phyloP scores from a whole-genome alignment of 2,888 invertebrate genomes.

The Cerastis leucographa region DNA sequence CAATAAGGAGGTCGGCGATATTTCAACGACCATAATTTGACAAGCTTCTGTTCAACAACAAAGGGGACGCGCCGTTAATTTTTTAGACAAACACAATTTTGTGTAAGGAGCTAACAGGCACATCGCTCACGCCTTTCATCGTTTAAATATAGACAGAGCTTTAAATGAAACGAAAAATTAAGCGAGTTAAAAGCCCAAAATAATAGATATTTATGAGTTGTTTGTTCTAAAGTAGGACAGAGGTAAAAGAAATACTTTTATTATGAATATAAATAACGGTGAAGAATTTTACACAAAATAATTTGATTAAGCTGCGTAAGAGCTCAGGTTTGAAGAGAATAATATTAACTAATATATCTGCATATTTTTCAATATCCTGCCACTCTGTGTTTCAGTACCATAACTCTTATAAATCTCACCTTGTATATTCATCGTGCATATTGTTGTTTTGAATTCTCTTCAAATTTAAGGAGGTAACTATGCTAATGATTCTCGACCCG shows the following conservation, averaged over 20 bases:
- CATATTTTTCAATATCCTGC: neutral
- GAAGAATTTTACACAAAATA: neutral
- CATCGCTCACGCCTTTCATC: conserved; percentile 35
- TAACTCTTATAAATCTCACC: neutral
- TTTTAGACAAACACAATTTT: conserved; percentile 48
- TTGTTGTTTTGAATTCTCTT: too few species aligned
- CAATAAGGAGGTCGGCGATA: conserved; percentile 30
- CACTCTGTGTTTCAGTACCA: neutral
- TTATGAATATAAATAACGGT: neutral
- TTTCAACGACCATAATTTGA: conserved; percentile 50
- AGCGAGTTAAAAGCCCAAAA: conserved; percentile 26
- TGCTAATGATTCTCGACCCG: too few species aligned
- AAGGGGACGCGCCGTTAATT: conserved; percentile 30
- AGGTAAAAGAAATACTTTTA: neutral
- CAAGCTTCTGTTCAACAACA: conserved; percentile 39
- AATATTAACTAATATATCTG: neutral
- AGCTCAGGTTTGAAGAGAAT: conserved; percentile 3
- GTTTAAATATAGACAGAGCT: conserved; percentile 17
- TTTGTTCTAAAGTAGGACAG: conserved; percentile 34
- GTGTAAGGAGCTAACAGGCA: conserved; percentile 46
- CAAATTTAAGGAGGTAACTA: too few species aligned
- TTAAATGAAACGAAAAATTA: conserved; percentile 26
- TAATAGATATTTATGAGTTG: conserved; percentile 33
- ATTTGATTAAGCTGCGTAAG: conserved; percentile 8
- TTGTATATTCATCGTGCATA: neutral